phyloP scores from a whole-genome alignment of 2,797 vertebrate species.

The Tinamus major region DNA sequence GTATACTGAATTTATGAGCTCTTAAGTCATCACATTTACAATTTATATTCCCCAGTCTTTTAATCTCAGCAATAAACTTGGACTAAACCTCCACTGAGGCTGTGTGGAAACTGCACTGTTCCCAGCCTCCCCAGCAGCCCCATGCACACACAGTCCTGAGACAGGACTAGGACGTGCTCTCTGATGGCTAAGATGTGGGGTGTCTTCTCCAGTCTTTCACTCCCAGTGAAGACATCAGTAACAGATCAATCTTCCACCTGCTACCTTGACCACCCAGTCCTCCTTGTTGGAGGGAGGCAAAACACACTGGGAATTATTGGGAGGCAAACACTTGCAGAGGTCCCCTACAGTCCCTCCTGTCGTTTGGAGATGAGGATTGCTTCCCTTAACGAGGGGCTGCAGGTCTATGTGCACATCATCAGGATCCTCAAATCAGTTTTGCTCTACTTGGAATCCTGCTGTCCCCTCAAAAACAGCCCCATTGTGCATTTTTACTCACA shows the following conservation, averaged over 20 bases:
- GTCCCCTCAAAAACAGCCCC: not conserved
- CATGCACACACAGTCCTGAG: not conserved
- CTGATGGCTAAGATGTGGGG: not conserved
- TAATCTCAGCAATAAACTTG: constrained; percentile 57
- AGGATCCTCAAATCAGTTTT: not conserved
- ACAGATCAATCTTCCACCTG: not conserved
- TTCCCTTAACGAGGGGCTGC: not conserved
- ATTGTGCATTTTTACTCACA: not conserved
- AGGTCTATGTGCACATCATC: not conserved
- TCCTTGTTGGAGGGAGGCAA: not conserved
- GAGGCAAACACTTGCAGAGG: not conserved
- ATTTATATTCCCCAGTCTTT: constrained; percentile 57
- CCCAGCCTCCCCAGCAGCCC: not conserved
- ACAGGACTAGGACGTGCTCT: not conserved
- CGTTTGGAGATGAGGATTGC: not conserved
- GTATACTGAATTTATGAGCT: constrained; percentile 58
- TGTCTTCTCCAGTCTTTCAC: not conserved
- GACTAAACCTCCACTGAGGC: constrained; percentile 35
- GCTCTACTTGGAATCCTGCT: not conserved
- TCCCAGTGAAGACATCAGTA: not conserved
- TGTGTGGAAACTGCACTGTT: constrained; percentile 8
- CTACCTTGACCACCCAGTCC: not conserved
- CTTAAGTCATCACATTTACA: constrained; percentile 59
- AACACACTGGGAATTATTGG: not conserved
- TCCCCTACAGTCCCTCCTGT: not conserved